Evolutionary conservation across 35 echinoderm and acorn worm species (phyloP), one percentile per base, ranked within the genome.

Genomic region (Eucidaris tribuloides): DNA sequence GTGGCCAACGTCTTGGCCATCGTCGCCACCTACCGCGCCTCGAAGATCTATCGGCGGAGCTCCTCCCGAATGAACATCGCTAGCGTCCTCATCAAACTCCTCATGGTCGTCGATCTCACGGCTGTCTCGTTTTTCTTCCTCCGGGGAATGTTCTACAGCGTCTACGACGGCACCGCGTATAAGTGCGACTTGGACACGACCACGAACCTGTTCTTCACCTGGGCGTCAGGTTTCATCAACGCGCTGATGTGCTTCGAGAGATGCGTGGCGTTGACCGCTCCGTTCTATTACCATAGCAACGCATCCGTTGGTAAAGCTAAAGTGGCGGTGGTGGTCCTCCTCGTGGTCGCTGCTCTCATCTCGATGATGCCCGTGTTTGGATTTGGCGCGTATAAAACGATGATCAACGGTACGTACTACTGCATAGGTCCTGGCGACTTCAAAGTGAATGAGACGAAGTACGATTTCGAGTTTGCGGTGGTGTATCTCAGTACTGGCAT

Each of bases 351-450:
- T 35, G n/a, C 58, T 17, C 25, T 52, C 57, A 28, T 77, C 1
- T 46, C 80, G 36, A 13, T 76, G 2, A 43, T 83, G 4, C 87
- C 87, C 0, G 46, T 90, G 3, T 25, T 90, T 2, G 87, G 87
- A 20, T 83, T 90, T 55, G 87, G 87, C 14, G 54, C 87, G 17
- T 90, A 90, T 35, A 76, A 77, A n/a, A 17, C 58, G 3, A 30
- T 74, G 17, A 59, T 90, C 24, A 13, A 34, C 39, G 87, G 68
- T 0, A 37, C 36, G 0, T 77, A 60, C 17, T 36, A 83, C 23
- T 90, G 87, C 68, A 42, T 90, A 19, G 81, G 61, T 14, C 87
- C 87, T 1, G 87, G 87, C 29, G 87, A 90, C 46, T 45, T 90
- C 36, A 28, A 19, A n/a, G 15, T 38, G 14, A 28, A 71, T 0